phyloP scores from a whole-genome alignment of 2,888 invertebrate genomes.

The Eupithecia insigniata region DNA sequence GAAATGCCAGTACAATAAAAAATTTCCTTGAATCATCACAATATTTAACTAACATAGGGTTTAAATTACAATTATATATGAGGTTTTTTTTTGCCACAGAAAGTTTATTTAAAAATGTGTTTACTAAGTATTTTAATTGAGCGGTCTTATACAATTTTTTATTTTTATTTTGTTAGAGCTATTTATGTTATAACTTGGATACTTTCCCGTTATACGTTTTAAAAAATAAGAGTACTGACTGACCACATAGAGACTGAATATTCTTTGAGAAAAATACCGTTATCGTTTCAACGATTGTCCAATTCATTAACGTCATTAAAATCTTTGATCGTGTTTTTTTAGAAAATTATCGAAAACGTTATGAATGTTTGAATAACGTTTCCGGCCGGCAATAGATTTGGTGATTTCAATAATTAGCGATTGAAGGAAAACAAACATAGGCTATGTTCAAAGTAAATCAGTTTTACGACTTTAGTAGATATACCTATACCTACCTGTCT shows the following conservation, averaged over 20 bases:
- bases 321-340: constrained; percentile 36
- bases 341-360: constrained; percentile 32
- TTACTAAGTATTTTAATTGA: not conserved
- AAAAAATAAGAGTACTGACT: not conserved
- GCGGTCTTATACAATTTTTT: not conserved
- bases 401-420: constrained; percentile 26
- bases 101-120: not conserved
- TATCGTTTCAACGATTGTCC: constrained; percentile 37
- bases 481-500: too few species aligned
- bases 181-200: not conserved
- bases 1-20: not conserved
- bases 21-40: not conserved
- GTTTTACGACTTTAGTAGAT: not conserved
- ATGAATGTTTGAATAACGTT: constrained; percentile 30
- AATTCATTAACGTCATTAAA: constrained; percentile 41
- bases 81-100: not conserved
- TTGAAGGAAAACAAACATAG: constrained; percentile 4
- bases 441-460: not conserved
- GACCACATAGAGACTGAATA: too few species aligned
- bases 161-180: not conserved
- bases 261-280: constrained; percentile 23
- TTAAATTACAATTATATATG: not conserved
- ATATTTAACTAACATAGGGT: not conserved
- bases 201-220: not conserved
- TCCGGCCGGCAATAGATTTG: constrained; percentile 37